Base-by-base conservation (phyloP, 2,113 vertebrate species). In the Chlorodrepanis virens region DNA sequence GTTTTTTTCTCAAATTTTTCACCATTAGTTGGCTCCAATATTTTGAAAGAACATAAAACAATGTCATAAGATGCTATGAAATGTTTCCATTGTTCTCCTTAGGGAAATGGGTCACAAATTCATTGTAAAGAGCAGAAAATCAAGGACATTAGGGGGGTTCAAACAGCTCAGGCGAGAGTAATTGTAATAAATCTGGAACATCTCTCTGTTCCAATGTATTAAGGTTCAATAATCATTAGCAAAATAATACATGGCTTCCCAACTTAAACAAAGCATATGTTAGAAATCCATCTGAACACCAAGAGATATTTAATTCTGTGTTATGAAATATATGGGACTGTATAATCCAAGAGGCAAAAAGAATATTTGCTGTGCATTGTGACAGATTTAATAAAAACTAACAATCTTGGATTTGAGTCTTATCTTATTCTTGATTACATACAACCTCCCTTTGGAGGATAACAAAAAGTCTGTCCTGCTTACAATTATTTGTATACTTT, bases 71-170 rank as follows among this genome's bases (percentile, higher is more conserved):
- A 89, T 37, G 49, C 39, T 93, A 83, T 65, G 45, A 83, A 96
- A 92, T 52, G 9, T 76, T 90, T 95, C 82, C 33, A 21, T 92
- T 94, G 37, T 95, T 96, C 90, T 69, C 76, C 72, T 72, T 76
- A 60, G 64, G 49, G 83, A 93, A 89, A 89, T 63, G 28, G 87
- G 57, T 94, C 83, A 83, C 40, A 81, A 67, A 88, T 69, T 89
- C 90, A 86, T 94, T 81, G 33, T 33, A 52, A 93, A 86, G 49
- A 90, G 50, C 25, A 75, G 64, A 19, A 96, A 94, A 90, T 31
- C 60, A 81, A 90, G 72, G 69, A 87, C 69, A 44, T 77, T 40
- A 33, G 44, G 18, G 27, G 9, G 5, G 35, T 86, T 85, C 22
- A 83, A 94, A 88, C 19, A 77, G 42, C 56, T 88, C 59, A 49